Conservation (phyloP, 2,113 vertebrate genomes). For the Echinops telfairi region DNA sequence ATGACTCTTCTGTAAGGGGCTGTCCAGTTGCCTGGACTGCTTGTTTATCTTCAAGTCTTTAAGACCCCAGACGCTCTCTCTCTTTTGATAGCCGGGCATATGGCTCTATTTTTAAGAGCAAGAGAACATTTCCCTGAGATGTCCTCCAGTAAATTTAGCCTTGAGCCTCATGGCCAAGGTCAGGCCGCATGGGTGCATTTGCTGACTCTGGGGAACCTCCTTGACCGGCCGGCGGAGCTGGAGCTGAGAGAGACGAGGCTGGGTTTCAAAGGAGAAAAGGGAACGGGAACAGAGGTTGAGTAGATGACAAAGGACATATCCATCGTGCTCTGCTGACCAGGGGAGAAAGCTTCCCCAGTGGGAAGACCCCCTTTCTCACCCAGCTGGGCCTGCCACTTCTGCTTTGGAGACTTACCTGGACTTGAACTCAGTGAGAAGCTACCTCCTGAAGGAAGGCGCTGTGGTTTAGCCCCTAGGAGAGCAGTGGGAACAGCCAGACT, state of each 20-base stretch:
- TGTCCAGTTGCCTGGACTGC: too few relatives aligned
- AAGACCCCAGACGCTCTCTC: too few relatives aligned
- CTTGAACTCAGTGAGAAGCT: slow-evolving; percentile 18
- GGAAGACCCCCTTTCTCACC: neutral
- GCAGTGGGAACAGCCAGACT: neutral
- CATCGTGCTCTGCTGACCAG: fast-evolving
- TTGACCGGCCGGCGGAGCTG: neutral
- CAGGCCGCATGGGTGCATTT: neutral
- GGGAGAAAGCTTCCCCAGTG: neutral
- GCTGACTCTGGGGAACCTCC: neutral
- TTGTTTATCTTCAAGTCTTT: too few relatives aligned
- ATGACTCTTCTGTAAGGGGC: too few relatives aligned
- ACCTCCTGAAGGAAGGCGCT: slow-evolving; percentile 19
- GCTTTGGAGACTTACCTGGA: neutral
- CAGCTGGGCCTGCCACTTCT: neutral
- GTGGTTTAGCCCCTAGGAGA: neutral
- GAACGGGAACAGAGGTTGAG: neutral
- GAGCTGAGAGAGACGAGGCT: neutral
- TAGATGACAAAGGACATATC: neutral
- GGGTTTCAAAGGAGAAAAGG: neutral
- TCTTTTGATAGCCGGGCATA: neutral
- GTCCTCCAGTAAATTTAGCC: neutral
- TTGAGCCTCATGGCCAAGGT: neutral
- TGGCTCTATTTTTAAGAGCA: neutral
- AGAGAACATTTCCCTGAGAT: neutral